Conservation (phyloP, 2,888 invertebrate genomes). For the Catocala nupta region DNA sequence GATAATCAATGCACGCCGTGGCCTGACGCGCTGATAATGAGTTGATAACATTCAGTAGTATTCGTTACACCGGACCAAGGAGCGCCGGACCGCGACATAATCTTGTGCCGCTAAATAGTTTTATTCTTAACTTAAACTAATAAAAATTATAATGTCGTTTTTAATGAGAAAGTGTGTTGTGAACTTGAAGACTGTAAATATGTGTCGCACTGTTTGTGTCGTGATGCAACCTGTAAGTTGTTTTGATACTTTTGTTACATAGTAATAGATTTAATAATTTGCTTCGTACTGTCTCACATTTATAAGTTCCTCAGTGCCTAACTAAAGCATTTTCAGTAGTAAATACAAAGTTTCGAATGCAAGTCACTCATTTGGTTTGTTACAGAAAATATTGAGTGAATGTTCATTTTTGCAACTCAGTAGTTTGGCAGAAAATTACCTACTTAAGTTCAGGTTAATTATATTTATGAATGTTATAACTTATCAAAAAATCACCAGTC, state of each 20-base stretch:
- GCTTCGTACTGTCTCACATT: too few species aligned
- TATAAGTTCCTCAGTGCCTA: too few species aligned
- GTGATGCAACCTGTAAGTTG: constrained; percentile 71
- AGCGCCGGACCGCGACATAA: constrained; percentile 56
- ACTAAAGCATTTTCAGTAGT: too few species aligned
- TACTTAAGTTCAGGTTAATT: too few species aligned
- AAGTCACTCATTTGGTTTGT: too few species aligned
- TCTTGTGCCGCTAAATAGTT: constrained; percentile 19
- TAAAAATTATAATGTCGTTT: constrained; percentile 67
- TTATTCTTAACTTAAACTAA: constrained; percentile 25
- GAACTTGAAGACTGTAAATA: constrained; percentile 66
- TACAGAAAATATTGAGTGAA: too few species aligned
- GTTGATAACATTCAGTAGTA: constrained; percentile 73
- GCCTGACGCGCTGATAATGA: constrained; percentile 67
- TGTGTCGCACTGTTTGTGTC: constrained; percentile 62
- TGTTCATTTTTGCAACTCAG: too few species aligned
- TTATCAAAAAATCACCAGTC: too few species aligned
- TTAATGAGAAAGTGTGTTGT: constrained; percentile 71
- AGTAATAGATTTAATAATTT: too few species aligned
- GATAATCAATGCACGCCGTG: constrained; percentile 66
- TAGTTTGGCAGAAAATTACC: too few species aligned
- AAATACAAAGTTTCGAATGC: too few species aligned
- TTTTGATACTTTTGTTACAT: constrained; percentile 1
- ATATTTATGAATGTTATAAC: too few species aligned
- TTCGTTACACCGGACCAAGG: constrained; percentile 52